Evolutionary conservation across 2,113 vertebrate species (phyloP), one percentile per base, ranked within the genome.

Genomic region (Microcebus jonahi): DNA sequence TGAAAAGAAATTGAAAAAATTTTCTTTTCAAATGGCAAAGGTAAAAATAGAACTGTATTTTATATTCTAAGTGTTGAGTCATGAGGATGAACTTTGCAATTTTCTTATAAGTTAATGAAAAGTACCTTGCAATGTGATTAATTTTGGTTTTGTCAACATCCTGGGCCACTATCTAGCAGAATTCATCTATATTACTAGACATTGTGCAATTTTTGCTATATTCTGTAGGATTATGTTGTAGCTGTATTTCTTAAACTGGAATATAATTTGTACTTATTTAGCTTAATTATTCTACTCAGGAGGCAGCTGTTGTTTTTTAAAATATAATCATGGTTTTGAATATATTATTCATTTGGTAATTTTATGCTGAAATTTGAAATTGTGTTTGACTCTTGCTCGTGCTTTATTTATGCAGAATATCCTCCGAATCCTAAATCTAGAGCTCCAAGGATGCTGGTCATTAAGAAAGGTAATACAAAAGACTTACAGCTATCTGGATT

Each of bases 391-490:
- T 88, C 29, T 81, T 3, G 53, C 18, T 92, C 88, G 9, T 96
- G 71, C 96, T 97, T 97, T 96, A 87, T 97, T 97, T 95, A 77
- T 96, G 31, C 97, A 99, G 99, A 99, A 42, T 99, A 98, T 91
- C 99, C 99, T 96, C 98, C 98, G 95, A 99, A 99, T 98, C 98
- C 98, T 95, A 98, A 98, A 93, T 98, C 98, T 96, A 98, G 98
- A 98, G 97, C 98, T 94, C 98, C 98, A 13, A 98, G 98, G 98
- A 99, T 99, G 98, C 97, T 99, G 96, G 98, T 98, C 96, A 99
- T 99, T 98, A 99, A 98, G 98, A 99, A 99, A 96, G 98, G 98
- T 96, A 98, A 83, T 95, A 95, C 98, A 90, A 99, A 99, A 98
- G 99, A 99, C 84, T 96, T 98, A 67, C 97, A 97, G 55, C 97